A percentile compares a stretch with the other conserved stretches of the same genome.
Conservation (phyloP, 2,113 vertebrate species). For the Urocolius indicus region DNA sequence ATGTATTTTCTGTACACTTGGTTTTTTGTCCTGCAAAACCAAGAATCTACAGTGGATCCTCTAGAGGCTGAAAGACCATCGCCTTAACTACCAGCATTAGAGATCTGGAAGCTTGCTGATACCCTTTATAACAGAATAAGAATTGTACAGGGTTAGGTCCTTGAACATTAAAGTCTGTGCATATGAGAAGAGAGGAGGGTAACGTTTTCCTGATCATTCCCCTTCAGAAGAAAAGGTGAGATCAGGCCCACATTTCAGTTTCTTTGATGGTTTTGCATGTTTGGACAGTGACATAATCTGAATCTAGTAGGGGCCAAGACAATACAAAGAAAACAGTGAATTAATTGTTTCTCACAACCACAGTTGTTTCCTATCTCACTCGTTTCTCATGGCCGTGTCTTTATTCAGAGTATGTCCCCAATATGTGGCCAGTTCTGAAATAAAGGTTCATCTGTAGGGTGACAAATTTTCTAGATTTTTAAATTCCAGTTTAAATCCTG, state of each 20-base stretch:
- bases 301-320: background rate
- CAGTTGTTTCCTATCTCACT: background rate
- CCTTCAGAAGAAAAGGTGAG: background rate
- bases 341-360: slow-evolving; percentile 1
- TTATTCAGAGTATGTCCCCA: background rate
- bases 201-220: background rate
- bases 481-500: background rate
- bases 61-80: background rate
- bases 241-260: background rate
- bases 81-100: background rate
- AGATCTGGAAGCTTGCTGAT: background rate
- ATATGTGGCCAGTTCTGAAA: background rate
- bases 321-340: slow-evolving; percentile 2
- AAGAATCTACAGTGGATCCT: background rate
- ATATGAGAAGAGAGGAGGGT: fast-evolving
- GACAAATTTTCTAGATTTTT: background rate
- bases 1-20: background rate
- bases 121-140: background rate
- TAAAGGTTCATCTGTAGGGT: background rate
- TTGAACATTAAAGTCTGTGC: background rate
- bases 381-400: background rate
- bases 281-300: background rate
- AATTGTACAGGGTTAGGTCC: background rate
- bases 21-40: background rate
- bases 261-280: background rate